These are phyloP conservation scores for Lordiphosa clarofinis DNA, from an alignment of 1,140 invertebrate genomes.

Conservation along the genomic window DNA sequence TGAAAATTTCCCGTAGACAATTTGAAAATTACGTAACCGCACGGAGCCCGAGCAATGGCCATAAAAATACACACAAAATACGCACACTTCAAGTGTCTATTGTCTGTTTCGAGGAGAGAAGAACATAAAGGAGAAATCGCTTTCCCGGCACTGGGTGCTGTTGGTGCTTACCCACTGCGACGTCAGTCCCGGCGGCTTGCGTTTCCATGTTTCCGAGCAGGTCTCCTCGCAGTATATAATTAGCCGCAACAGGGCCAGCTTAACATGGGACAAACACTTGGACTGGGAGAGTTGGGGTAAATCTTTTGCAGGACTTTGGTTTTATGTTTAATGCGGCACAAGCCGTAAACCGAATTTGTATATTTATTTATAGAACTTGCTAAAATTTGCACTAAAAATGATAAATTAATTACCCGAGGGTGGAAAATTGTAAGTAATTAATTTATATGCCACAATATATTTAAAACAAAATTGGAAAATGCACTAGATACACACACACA, in stretches of 20 bases:
- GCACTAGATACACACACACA: slow-evolving; percentile 32
- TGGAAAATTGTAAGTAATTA: slow-evolving; percentile 26
- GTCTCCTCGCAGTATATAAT: slow-evolving; percentile 59
- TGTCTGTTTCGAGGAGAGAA: slow-evolving; percentile 25
- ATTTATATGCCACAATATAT: slow-evolving; percentile 16
- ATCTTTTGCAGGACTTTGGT: slow-evolving; percentile 44
- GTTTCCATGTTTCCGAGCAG: slow-evolving; percentile 56
- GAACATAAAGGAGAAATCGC: slow-evolving; percentile 33
- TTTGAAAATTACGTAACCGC: slow-evolving; percentile 65
- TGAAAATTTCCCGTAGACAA: slow-evolving; percentile 33
- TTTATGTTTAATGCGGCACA: background rate
- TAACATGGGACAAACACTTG: slow-evolving; percentile 39
- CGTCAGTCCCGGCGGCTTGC: slow-evolving; percentile 26
- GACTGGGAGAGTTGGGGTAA: slow-evolving; percentile 12
- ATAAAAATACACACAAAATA: slow-evolving; percentile 66
- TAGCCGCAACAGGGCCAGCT: slow-evolving; percentile 63
- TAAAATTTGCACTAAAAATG: slow-evolving; percentile 25
- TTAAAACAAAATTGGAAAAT: slow-evolving; percentile 33
- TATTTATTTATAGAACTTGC: slow-evolving; percentile 65
- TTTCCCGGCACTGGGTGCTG: slow-evolving; percentile 18
- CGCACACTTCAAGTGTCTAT: slow-evolving; percentile 32
- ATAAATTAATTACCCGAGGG: slow-evolving; percentile 24
- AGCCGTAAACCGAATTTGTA: slow-evolving; percentile 39
- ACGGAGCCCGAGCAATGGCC: slow-evolving; percentile 38
- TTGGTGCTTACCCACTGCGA: slow-evolving; percentile 47